Evolutionary conservation across 2,888 invertebrate genomes (phyloP).

Genomic region (Pelosia muscerda): DNA sequence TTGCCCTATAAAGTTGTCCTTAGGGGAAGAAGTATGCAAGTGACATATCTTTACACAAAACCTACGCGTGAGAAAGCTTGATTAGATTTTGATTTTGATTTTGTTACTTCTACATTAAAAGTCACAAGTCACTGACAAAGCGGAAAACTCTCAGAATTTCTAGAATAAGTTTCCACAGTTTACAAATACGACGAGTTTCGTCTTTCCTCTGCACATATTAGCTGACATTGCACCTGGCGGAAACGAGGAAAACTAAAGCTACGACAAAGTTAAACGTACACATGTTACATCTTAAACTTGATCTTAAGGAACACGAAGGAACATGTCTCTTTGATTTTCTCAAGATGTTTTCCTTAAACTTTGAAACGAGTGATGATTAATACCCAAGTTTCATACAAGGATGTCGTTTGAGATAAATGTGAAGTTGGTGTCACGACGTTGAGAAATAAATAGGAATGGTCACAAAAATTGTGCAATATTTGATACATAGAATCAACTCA

Average conservation of each 20-base stretch:
- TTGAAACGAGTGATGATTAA: background rate
- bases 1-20: too few species aligned
- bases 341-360: conserved; percentile 3
- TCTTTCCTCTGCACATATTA: background rate
- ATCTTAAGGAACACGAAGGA: background rate
- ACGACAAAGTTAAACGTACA: background rate
- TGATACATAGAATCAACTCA: too few species aligned
- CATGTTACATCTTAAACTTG: background rate
- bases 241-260: background rate
- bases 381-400: background rate
- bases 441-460: too few species aligned
- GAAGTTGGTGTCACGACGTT: too few species aligned
- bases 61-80: too few species aligned
- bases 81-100: too few species aligned
- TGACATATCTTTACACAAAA: too few species aligned
- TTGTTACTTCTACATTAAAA: too few species aligned
- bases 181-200: background rate
- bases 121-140: background rate
- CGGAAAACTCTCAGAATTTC: background rate
- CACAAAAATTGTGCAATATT: too few species aligned
- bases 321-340: background rate
- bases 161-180: background rate
- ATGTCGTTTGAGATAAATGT: background rate
- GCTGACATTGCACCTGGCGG: background rate
- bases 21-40: too few species aligned